Conservation (phyloP, 92 coral and sea anemone genomes). For the Plumapathes pennacea region DNA sequence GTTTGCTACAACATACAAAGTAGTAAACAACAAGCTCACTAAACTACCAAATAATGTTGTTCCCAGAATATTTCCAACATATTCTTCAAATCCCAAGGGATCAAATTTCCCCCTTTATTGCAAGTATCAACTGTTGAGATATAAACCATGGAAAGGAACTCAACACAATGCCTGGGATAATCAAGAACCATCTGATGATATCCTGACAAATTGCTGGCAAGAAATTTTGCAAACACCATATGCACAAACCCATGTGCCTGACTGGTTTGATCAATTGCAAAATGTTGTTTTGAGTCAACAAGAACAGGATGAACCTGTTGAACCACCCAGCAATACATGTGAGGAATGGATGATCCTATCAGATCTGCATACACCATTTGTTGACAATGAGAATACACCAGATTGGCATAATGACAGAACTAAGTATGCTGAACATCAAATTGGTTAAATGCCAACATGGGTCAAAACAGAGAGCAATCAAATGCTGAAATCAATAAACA, state of each 20-base stretch:
- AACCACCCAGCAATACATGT: not conserved
- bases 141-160: slow-evolving; percentile 54
- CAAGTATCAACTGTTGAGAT: slow-evolving; percentile 47
- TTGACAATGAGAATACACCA: slow-evolving; percentile 1
- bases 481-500: not conserved
- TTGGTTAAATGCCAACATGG: slow-evolving; percentile 51
- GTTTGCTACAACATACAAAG: slow-evolving; percentile 59
- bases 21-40: slow-evolving; percentile 52
- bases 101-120: slow-evolving; percentile 25
- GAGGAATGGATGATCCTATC: slow-evolving; percentile 55
- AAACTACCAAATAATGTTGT: slow-evolving; percentile 50
- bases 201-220: slow-evolving; percentile 4
- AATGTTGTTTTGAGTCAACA: slow-evolving; percentile 35
- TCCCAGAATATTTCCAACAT: slow-evolving; percentile 58
- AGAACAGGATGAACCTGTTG: slow-evolving; percentile 22
- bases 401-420: slow-evolving; percentile 41
- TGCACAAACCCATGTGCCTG: slow-evolving; percentile 47
- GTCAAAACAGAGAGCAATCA: slow-evolving; percentile 22
- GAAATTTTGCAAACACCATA: slow-evolving; percentile 36
- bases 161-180: slow-evolving; percentile 60
- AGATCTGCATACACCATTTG: slow-evolving; percentile 44
- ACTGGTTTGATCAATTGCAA: slow-evolving; percentile 58
- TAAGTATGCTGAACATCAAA: slow-evolving; percentile 45
- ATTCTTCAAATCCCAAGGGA: slow-evolving; percentile 54
- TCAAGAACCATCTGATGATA: slow-evolving; percentile 35